Base-by-base conservation (phyloP, 1,140 invertebrate genomes). In the Manduca sexta region DNA sequence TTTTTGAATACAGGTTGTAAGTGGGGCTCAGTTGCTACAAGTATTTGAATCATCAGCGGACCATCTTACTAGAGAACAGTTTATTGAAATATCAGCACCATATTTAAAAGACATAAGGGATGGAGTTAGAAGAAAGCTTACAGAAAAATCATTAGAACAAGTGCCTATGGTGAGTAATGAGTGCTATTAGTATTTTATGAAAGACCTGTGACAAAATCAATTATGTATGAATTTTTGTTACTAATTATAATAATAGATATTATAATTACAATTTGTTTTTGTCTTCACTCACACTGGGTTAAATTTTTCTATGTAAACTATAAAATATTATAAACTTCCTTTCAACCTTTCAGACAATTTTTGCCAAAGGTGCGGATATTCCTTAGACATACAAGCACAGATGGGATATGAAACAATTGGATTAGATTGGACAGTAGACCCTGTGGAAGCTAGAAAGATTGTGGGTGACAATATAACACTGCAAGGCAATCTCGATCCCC, bases 21-120 rank as follows among this genome's bases (percentile, higher is more conserved):
- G 93, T 61, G 96, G 96, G 47, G 96, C 96, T 42, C 95, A 97
- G 85, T 87, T 98, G 56, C 74, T 99, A 1, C 97, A 99, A 89
- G 88, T 99, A 3, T 99, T 99, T 88, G 97, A 99, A 87, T 98
- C 97, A 10, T 94, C 94, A 87, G 96, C 95, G 3, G 95, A 98
- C 71, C 94, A 95, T 80, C 86, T 99, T 1, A 92, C 92, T 21
- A 92, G 92, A 50, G 89, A 93, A 55, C 83, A 94, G 37, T 99
- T 99, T 76, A 71, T 86, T 40, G 86, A 91, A 64, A 94, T 94
- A 89, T 90, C 92, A 11, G 84, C 92, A 2, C 93, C 93, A 49
- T 95, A 92, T 76, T 73, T 97, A 14, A 91, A 90, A 69, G 85
- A 92, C 57, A 98, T 99, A 56, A 88, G 89, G 48, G 69, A 88